phyloP scores from a whole-genome alignment of 2,797 vertebrate species.

The Alauda arvensis region DNA sequence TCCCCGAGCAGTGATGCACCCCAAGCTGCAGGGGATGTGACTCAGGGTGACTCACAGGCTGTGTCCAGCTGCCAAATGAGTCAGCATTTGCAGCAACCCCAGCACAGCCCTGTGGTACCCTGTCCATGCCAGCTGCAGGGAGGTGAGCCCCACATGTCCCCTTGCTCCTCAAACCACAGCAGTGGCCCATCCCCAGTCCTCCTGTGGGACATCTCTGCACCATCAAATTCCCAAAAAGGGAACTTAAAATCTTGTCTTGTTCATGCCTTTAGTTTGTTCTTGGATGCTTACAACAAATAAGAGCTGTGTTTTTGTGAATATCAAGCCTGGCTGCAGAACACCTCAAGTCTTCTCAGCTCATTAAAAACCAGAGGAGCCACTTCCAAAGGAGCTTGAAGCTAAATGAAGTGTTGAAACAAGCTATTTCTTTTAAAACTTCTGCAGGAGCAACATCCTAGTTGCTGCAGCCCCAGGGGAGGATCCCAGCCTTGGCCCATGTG shows the following conservation, averaged over 20 bases:
- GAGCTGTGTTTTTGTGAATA: neutral
- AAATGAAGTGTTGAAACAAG: constrained; percentile 49
- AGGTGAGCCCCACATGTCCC: neutral
- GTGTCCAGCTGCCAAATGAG: constrained; percentile 7
- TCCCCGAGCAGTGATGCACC: neutral
- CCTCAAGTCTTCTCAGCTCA: constrained; percentile 17
- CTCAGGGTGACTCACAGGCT: neutral
- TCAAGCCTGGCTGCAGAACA: constrained; percentile 12
- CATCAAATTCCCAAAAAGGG: neutral
- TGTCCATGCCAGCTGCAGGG: neutral
- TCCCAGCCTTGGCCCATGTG: accelerated
- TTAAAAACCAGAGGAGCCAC: neutral
- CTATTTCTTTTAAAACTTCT: neutral
- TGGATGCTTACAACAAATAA: neutral
- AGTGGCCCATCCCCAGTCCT: neutral
- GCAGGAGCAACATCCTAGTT: neutral
- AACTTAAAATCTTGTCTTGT: neutral
- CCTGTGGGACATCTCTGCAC: neutral
- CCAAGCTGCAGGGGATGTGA: neutral
- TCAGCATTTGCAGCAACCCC: neutral
- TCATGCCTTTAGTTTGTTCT: accelerated
- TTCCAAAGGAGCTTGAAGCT: neutral
- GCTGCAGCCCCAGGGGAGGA: neutral
- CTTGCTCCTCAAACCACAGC: neutral
- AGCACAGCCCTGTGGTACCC: neutral